Conservation (phyloP, 2,113 vertebrate genomes). For the Cephalopterus ornatus region DNA sequence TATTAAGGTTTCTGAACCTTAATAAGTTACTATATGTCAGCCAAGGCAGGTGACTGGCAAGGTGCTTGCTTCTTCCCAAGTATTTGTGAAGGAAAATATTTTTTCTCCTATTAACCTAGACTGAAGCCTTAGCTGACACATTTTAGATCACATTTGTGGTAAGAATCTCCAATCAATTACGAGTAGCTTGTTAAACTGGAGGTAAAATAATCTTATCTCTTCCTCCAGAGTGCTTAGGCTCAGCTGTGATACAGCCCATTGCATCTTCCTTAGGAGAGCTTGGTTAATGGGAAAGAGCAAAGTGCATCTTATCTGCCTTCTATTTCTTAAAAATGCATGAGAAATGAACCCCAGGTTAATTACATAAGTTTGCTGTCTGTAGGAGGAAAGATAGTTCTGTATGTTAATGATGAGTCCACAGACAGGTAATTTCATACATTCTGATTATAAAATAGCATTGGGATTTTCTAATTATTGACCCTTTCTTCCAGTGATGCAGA, state of each 20-base stretch:
- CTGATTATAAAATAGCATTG: not conserved
- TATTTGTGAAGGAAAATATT: not conserved
- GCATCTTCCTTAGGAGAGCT: not conserved
- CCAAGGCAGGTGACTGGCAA: not conserved
- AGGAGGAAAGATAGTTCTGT: not conserved
- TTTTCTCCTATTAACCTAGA: not conserved
- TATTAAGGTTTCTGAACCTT: not conserved
- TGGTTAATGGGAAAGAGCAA: not conserved
- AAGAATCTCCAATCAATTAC: not conserved
- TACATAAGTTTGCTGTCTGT: not conserved
- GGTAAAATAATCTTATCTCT: not conserved
- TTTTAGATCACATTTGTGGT: not conserved
- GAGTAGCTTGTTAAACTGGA: not conserved
- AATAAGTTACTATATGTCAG: not conserved
- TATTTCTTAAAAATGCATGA: not conserved
- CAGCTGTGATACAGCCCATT: not conserved
- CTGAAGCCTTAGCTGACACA: not conserved
- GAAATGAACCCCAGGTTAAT: not conserved
- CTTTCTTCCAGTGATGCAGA: not conserved
- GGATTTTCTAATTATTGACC: not conserved
- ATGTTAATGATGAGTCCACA: not conserved
- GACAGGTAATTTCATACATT: not conserved
- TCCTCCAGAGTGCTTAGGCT: not conserved
- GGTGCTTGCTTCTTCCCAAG: not conserved
- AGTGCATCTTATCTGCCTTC: not conserved